phyloP scores from a whole-genome alignment of 2,888 invertebrate genomes.

The Lissocephala sabroskyi region DNA sequence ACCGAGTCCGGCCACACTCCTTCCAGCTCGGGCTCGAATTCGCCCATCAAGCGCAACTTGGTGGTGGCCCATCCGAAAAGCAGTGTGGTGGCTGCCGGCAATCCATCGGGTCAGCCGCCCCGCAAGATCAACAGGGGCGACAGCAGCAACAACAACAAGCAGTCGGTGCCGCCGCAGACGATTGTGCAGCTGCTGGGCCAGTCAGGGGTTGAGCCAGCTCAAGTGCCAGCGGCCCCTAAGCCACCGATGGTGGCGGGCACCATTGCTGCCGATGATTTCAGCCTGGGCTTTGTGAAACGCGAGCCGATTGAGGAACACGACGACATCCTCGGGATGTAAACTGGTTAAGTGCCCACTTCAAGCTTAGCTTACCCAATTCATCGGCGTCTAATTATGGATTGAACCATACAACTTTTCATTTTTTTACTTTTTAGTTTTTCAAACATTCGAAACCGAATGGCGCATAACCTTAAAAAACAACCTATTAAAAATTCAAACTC shows the following conservation, averaged over 20 bases:
- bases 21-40: background rate
- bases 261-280: slow-evolving; percentile 48
- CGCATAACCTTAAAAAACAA: no score
- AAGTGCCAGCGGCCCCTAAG: no score
- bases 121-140: background rate
- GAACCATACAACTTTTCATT: no score
- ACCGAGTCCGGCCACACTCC: background rate
- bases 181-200: background rate
- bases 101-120: no score
- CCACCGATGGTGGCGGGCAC: slow-evolving; percentile 31
- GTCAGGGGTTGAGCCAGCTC: no score
- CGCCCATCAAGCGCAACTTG: slow-evolving; percentile 26
- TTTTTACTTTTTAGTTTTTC: no score
- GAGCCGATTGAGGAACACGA: slow-evolving; percentile 42
- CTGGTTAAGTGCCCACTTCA: no score
- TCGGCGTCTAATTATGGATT: no score
- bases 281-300: slow-evolving; percentile 33
- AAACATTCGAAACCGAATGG: no score
- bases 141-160: background rate
- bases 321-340: slow-evolving; percentile 39
- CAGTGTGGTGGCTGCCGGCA: background rate
- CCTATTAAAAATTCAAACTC: no score
- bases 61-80: slow-evolving; percentile 39
- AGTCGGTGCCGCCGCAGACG: background rate
- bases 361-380: no score